These are phyloP conservation scores for Thymelicus lineola DNA, from an alignment of 2,888 invertebrate genomes.

Conservation along the genomic window DNA sequence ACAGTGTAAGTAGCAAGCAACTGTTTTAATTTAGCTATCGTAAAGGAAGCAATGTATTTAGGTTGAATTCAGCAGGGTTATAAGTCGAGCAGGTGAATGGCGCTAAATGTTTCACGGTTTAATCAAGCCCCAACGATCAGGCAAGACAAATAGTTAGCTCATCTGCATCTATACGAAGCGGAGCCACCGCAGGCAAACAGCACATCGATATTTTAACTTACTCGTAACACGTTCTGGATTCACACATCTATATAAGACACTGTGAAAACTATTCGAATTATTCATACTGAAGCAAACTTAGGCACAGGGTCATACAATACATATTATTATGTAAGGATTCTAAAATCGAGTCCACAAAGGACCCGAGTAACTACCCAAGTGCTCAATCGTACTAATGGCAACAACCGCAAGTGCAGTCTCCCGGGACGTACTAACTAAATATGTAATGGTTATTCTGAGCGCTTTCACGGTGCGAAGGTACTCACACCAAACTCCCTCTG, in stretches of 20 bases:
- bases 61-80: conserved; percentile 44
- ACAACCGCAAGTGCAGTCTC: conserved; percentile 77
- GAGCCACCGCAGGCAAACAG: conserved; percentile 68
- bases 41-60: conserved; percentile 37
- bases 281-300: conserved; percentile 6
- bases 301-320: conserved; percentile 8
- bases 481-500: conserved; percentile 63
- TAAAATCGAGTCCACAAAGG: conserved; percentile 31
- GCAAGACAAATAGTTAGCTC: conserved; percentile 84
- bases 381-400: conserved; percentile 80
- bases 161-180: conserved; percentile 84
- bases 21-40: conserved; percentile 27
- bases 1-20: neutral
- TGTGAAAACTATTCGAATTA: conserved; percentile 1
- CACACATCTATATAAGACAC: conserved; percentile 9
- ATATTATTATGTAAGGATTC: conserved; percentile 24
- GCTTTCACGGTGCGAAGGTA: conserved; percentile 49
- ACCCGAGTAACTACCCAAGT: conserved; percentile 45
- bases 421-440: conserved; percentile 76
- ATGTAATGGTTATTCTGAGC: conserved; percentile 75
- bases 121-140: conserved; percentile 82
- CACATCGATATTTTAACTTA: conserved; percentile 59
- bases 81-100: conserved; percentile 64
- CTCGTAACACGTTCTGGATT: conserved; percentile 18
- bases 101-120: conserved; percentile 82